These are phyloP conservation scores for Nestor notabilis DNA, from an alignment of 2,113 vertebrate species.

Conservation along the genomic window DNA sequence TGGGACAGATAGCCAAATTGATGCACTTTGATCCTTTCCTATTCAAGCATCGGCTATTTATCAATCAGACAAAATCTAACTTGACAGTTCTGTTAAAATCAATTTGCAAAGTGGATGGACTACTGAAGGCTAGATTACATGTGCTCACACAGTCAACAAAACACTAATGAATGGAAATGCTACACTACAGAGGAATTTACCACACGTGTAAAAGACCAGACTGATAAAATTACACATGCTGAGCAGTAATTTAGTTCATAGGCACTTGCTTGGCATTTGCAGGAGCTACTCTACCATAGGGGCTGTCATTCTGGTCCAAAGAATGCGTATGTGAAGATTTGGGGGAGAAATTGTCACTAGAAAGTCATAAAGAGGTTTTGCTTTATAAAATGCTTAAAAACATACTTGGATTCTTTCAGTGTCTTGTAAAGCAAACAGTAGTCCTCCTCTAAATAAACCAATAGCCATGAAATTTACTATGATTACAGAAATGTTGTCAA, in stretches of 20 bases:
- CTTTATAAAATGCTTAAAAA: background rate
- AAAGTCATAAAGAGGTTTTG: background rate
- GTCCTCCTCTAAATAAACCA: background rate
- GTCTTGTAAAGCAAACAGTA: background rate
- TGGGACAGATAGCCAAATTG: background rate
- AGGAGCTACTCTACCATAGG: background rate
- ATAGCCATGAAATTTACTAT: background rate
- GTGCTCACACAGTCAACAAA: background rate
- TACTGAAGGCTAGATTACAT: background rate
- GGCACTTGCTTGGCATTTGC: fast-evolving
- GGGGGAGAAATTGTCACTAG: background rate
- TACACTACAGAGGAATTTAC: background rate
- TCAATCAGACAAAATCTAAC: background rate
- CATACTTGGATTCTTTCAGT: background rate
- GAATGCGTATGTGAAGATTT: fast-evolving
- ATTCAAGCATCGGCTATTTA: background rate
- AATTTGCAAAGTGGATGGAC: background rate
- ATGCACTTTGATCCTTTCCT: background rate
- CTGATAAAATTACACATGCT: background rate
- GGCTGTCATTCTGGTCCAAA: background rate
- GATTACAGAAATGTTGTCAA: background rate
- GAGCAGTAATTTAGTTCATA: background rate
- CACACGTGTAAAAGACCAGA: background rate
- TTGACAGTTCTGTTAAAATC: background rate
- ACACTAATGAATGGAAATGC: background rate